Conservation (phyloP, 1,140 invertebrate species). For the Kradibia gibbosae region DNA sequence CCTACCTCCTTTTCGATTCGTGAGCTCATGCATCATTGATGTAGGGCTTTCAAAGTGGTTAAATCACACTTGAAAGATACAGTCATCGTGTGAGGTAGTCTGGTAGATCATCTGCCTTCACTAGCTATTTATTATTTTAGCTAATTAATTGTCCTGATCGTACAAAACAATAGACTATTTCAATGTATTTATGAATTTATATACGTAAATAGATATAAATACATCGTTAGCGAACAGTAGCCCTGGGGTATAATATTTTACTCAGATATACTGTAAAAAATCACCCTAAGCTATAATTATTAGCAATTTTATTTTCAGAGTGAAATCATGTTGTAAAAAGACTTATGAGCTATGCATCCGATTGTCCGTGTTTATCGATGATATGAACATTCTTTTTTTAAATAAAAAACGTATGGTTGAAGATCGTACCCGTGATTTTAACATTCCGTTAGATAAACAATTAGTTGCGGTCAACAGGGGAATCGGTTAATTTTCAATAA, state of each 20-base stretch:
- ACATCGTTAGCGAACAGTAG: neutral
- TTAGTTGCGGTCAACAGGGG: neutral
- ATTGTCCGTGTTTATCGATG: neutral
- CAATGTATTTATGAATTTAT: neutral
- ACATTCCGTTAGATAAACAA: slow-evolving; percentile 11
- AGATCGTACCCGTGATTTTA: neutral
- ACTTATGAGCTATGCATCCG: neutral
- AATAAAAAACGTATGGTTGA: neutral
- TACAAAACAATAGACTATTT: slow-evolving; percentile 7
- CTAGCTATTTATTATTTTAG: neutral
- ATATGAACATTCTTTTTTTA: neutral
- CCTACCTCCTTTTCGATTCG: neutral
- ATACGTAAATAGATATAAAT: neutral
- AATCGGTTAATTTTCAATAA: slow-evolving; percentile 8
- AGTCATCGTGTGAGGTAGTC: neutral
- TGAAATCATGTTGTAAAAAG: neutral
- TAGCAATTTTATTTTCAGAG: slow-evolving; percentile 1
- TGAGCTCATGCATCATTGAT: neutral
- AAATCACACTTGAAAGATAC: slow-evolving; percentile 15
- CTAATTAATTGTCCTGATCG: slow-evolving; percentile 14
- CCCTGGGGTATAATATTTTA: neutral
- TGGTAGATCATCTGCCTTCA: neutral
- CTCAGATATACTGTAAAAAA: neutral
- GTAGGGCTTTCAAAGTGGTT: neutral
- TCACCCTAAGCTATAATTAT: neutral